These are phyloP conservation scores for Hylyphantes graminicola DNA, from an alignment of 1,140 invertebrate genomes.

Conservation along the genomic window DNA sequence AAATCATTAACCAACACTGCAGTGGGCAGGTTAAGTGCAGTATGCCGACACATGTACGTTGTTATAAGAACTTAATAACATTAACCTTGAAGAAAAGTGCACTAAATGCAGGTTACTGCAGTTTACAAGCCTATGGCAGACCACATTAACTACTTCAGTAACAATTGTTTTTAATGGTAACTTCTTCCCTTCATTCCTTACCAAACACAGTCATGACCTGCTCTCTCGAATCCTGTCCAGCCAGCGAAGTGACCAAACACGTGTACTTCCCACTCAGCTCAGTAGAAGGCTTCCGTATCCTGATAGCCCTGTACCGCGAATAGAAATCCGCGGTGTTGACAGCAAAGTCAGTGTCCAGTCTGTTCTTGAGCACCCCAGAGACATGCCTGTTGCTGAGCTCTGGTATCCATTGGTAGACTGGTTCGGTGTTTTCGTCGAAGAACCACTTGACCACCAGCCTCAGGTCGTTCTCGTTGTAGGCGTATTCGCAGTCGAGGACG, in stretches of 20 bases:
- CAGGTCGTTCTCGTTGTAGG: slow-evolving; percentile 70
- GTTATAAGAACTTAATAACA: too few species aligned
- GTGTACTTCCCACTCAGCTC: slow-evolving; percentile 69
- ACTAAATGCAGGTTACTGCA: too few species aligned
- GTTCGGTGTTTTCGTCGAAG: slow-evolving; percentile 75
- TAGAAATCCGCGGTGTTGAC: slow-evolving; percentile 71
- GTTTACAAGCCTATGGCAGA: too few species aligned
- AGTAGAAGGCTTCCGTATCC: slow-evolving; percentile 77
- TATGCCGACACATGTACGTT: too few species aligned
- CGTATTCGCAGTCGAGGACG: slow-evolving; percentile 82
- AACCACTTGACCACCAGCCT: slow-evolving; percentile 83
- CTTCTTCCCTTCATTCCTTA: slow-evolving; percentile 37
- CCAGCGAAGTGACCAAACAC: slow-evolving; percentile 63
- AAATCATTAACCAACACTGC: too few species aligned
- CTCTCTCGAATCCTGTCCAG: slow-evolving; percentile 61
- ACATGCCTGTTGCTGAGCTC: slow-evolving; percentile 73
- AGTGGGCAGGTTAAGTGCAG: too few species aligned
- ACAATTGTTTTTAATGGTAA: too few species aligned
- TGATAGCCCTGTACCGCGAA: slow-evolving; percentile 80
- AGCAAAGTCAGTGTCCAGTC: slow-evolving; percentile 77
- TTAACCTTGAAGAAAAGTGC: too few species aligned
- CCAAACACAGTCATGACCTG: slow-evolving; percentile 63
- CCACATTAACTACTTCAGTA: too few species aligned
- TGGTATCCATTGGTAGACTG: slow-evolving; percentile 84
- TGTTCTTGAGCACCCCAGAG: slow-evolving; percentile 74